A percentile compares a stretch with the other conserved stretches of the same genome.
These are phyloP conservation scores for Gallinago paraguaiae DNA, from an alignment of 2,113 vertebrate genomes.

Conservation along the genomic window DNA sequence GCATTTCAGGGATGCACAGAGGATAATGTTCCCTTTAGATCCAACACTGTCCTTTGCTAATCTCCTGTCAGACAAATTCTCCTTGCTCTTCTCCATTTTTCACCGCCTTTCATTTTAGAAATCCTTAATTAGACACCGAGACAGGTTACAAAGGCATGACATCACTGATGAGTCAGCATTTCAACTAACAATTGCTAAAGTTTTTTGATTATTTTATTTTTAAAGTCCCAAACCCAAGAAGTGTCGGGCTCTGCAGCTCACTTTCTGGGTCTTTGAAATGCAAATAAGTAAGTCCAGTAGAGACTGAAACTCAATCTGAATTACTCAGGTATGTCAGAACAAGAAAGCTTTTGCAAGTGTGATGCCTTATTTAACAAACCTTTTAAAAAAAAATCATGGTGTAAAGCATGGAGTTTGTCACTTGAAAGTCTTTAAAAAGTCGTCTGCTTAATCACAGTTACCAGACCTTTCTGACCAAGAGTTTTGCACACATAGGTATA, in stretches of 20 bases:
- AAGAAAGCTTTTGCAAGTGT: slow-evolving; percentile 30
- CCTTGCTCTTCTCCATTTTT: background rate
- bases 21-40: slow-evolving; percentile 15
- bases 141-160: background rate
- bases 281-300: slow-evolving; percentile 38
- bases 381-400: background rate
- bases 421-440: background rate
- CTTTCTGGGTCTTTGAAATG: slow-evolving; percentile 49
- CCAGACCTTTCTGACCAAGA: background rate
- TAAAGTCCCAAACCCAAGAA: background rate
- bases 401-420: background rate
- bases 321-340: slow-evolving; percentile 27
- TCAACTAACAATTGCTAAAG: background rate
- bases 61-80: slow-evolving; percentile 51
- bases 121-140: slow-evolving; percentile 6
- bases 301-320: slow-evolving; percentile 41
- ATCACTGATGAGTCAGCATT: slow-evolving; percentile 34
- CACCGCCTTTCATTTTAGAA: background rate
- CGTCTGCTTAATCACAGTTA: background rate
- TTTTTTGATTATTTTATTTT: background rate
- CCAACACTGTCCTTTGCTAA: slow-evolving; percentile 21
- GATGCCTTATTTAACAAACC: slow-evolving; percentile 33
- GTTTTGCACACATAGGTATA: background rate
- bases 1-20: background rate
- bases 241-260: background rate